Evolutionary conservation across 2,888 invertebrate species (phyloP).

Genomic region (Zhengitettix transpicula): DNA sequence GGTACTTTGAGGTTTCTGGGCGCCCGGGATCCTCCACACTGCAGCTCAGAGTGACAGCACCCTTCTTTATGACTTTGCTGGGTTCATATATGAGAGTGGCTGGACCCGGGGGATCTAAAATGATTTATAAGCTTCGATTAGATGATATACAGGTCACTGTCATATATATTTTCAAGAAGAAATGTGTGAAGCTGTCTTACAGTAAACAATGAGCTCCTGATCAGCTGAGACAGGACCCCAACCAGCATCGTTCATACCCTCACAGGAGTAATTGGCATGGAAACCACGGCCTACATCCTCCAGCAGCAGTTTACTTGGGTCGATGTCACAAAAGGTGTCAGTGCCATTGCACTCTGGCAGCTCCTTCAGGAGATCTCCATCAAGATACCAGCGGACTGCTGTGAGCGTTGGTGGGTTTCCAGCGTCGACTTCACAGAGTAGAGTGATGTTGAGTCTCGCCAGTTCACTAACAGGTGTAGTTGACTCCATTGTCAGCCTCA

Average conservation of each 20-base stretch:
- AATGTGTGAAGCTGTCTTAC: conserved; percentile 30
- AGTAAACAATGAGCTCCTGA: conserved; percentile 64
- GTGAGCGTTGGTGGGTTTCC: conserved; percentile 61
- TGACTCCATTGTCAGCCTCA: conserved; percentile 59
- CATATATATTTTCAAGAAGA: neutral
- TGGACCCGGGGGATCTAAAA: conserved; percentile 68
- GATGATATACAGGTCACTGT: neutral
- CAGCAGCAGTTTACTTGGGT: conserved; percentile 68
- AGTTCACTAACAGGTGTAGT: conserved; percentile 56
- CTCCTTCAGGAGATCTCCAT: conserved; percentile 67
- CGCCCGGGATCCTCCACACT: conserved; percentile 67
- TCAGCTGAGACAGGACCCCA: conserved; percentile 69
- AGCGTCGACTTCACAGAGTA: conserved; percentile 59
- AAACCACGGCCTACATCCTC: conserved; percentile 76
- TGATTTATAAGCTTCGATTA: conserved; percentile 4
- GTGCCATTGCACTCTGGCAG: conserved; percentile 54
- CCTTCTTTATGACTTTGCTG: conserved; percentile 62
- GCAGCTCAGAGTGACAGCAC: conserved; percentile 67
- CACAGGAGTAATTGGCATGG: conserved; percentile 88
- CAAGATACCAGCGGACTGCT: conserved; percentile 75
- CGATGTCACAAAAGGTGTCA: conserved; percentile 55
- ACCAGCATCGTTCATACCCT: conserved; percentile 74
- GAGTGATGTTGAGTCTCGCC: conserved; percentile 61
- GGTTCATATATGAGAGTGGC: conserved; percentile 60
- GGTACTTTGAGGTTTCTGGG: conserved; percentile 33